A percentile compares a stretch with the other conserved stretches of the same genome.
Evolutionary conservation across 1,140 invertebrate species (phyloP).

Genomic region (Diuraphis noxia): DNA sequence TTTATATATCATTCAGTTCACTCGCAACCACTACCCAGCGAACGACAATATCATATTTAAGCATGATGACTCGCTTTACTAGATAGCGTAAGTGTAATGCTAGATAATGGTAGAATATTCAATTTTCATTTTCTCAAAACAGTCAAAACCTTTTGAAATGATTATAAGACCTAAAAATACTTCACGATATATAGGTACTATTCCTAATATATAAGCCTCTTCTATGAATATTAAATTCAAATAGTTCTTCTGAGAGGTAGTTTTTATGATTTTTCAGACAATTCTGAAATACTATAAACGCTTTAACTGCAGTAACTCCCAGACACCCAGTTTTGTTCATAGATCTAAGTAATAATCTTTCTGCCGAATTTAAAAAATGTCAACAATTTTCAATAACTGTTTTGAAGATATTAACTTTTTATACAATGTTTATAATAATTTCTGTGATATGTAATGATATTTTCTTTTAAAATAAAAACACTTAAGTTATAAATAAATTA

Average conservation of each 20-base stretch:
- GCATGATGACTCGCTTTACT: not conserved
- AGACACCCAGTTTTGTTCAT: not conserved
- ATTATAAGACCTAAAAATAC: not conserved
- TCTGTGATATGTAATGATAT: too few species aligned
- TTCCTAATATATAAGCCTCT: not conserved
- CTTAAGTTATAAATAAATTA: too few species aligned
- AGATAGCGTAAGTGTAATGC: not conserved
- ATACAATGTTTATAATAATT: too few species aligned
- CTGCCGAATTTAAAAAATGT: too few species aligned
- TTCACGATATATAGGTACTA: too few species aligned
- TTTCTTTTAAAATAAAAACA: too few species aligned
- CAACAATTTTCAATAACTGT: too few species aligned
- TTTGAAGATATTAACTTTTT: too few species aligned
- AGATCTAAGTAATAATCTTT: too few species aligned
- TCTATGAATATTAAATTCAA: not conserved
- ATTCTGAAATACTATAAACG: not conserved
- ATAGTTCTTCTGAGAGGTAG: not conserved
- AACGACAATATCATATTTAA: not conserved
- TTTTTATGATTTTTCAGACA: not conserved
- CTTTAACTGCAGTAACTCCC: not conserved
- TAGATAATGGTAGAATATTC: not conserved
- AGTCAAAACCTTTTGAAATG: not conserved
- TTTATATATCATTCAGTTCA: not conserved
- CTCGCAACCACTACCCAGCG: not conserved
- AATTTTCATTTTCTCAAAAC: not conserved